Evolutionary conservation across 2,888 invertebrate genomes (phyloP).

Genomic region (Omphaloscelis lunosa): DNA sequence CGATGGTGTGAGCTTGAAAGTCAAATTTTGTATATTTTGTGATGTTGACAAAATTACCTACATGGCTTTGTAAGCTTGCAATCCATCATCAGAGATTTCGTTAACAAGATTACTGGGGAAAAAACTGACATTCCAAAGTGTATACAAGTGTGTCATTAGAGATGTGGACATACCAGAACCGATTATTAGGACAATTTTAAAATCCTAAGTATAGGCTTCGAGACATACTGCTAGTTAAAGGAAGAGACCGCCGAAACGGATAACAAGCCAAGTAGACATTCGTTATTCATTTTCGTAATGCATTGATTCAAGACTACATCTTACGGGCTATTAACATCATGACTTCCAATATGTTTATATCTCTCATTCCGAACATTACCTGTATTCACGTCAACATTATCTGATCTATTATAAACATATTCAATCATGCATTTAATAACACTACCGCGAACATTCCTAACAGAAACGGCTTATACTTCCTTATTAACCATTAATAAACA

Average conservation of each 20-base stretch:
- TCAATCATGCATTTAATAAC: slow-evolving; percentile 21
- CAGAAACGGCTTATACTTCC: slow-evolving; percentile 35
- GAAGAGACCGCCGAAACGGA: neutral
- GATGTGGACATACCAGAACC: slow-evolving; percentile 8
- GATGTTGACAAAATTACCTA: neutral
- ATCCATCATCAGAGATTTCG: slow-evolving; percentile 24
- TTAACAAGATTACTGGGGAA: slow-evolving; percentile 14
- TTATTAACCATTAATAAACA: slow-evolving; percentile 37
- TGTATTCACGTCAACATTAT: neutral
- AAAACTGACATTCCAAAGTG: slow-evolving; percentile 5
- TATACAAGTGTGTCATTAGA: neutral
- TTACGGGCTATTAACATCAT: neutral
- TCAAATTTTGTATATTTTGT: slow-evolving; percentile 14
- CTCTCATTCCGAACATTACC: neutral
- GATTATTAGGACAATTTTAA: neutral
- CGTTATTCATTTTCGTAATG: neutral
- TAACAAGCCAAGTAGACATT: neutral
- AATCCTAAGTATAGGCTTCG: slow-evolving; percentile 2
- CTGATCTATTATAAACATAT: slow-evolving; percentile 8
- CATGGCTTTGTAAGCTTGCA: slow-evolving; percentile 25
- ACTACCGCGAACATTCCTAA: slow-evolving; percentile 25
- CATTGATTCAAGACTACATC: neutral
- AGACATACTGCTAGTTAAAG: too few relatives aligned
- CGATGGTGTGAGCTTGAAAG: neutral
- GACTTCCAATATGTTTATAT: neutral